Conservation (phyloP, 2,797 vertebrate species). For the Syndactyla subalaris region DNA sequence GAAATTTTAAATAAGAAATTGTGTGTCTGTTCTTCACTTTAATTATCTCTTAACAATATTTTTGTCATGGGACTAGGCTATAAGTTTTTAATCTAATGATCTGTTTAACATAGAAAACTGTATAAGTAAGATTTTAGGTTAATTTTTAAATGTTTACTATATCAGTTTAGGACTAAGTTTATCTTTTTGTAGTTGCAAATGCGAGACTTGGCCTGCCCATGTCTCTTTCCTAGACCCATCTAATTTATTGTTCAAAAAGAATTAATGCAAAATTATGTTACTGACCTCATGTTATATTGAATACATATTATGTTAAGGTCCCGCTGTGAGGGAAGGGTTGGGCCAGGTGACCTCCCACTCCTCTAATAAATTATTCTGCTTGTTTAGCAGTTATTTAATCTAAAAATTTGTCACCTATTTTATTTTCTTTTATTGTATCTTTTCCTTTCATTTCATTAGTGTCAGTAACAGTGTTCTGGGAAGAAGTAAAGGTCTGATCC, state of each 20-base stretch:
- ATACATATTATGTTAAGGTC: background rate
- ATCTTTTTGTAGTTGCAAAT: background rate
- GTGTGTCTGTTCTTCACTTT: background rate
- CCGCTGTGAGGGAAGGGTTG: background rate
- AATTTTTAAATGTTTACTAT: background rate
- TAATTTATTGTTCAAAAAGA: background rate
- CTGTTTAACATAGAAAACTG: background rate
- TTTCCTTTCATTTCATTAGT: background rate
- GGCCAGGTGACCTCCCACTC: background rate
- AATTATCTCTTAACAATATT: background rate
- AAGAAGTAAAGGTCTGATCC: background rate
- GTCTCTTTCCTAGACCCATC: background rate
- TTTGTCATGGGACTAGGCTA: background rate
- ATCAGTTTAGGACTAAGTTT: background rate
- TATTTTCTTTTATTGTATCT: background rate
- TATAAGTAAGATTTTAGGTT: background rate
- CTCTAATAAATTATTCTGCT: background rate
- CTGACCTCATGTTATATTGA: background rate
- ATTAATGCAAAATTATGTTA: constrained; percentile 2
- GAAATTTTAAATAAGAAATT: constrained; percentile 9
- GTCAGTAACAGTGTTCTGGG: background rate
- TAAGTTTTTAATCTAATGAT: background rate
- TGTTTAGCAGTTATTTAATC: background rate
- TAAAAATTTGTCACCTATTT: background rate
- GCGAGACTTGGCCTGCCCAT: background rate